Evolutionary conservation across 1,140 invertebrate species (phyloP).

Genomic region (Aphaenogaster rudis): DNA sequence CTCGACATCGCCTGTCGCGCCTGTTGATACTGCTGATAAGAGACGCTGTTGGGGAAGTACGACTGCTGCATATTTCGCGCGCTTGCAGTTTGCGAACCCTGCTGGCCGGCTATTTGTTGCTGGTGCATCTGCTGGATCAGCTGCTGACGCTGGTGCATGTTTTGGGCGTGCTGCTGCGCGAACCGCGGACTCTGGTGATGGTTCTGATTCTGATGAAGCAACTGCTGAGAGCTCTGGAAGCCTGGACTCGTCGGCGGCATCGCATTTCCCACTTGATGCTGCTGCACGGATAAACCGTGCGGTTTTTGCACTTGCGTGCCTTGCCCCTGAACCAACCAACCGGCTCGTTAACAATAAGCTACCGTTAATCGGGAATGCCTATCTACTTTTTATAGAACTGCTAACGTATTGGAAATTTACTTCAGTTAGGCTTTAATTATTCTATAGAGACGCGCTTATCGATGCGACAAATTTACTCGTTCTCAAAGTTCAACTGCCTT

Average conservation of each 20-base stretch:
- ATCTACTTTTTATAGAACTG: not conserved
- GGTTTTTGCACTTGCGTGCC: conserved; percentile 70
- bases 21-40: conserved; percentile 85
- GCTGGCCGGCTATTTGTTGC: conserved; percentile 86
- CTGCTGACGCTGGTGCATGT: conserved; percentile 87
- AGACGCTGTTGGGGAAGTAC: conserved; percentile 80
- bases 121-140: conserved; percentile 89
- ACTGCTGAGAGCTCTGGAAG: conserved; percentile 83
- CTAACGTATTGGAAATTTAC: not conserved
- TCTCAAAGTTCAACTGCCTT: not conserved
- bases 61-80: conserved; percentile 68
- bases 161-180: conserved; percentile 84
- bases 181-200: conserved; percentile 82
- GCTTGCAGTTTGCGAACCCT: conserved; percentile 60
- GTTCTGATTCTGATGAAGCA: conserved; percentile 83
- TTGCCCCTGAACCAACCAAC: conserved; percentile 67
- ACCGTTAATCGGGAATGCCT: conserved; percentile 32
- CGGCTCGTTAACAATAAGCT: conserved; percentile 21
- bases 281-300: conserved; percentile 80
- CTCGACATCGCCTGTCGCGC: conserved; percentile 84
- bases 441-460: not conserved
- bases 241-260: conserved; percentile 65
- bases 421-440: conserved; percentile 1
- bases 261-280: conserved; percentile 63
- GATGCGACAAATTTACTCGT: not conserved